These are phyloP conservation scores for Byasa hedistus DNA, from an alignment of 2,888 invertebrate species.

Conservation along the genomic window DNA sequence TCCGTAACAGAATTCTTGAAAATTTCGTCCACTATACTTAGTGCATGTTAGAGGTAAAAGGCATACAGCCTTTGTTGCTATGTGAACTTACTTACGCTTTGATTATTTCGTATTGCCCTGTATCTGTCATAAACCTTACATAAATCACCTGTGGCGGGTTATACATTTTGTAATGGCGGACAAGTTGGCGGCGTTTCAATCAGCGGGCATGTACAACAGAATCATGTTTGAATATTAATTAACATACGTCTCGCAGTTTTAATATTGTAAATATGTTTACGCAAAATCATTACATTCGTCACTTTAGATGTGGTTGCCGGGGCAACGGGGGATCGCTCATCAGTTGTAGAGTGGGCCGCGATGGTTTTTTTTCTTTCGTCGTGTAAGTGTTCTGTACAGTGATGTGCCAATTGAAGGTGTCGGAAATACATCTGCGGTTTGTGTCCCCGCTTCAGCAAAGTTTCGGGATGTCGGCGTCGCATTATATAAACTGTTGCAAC, in stretches of 20 bases:
- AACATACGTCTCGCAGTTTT: constrained; percentile 21
- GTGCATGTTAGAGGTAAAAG: constrained; percentile 10
- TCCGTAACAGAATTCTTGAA: constrained; percentile 1
- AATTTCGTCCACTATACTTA: constrained; percentile 26
- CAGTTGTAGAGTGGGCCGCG: constrained; percentile 1
- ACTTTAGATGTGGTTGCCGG: constrained; percentile 14
- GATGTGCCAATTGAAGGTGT: constrained; percentile 29
- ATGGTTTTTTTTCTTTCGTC: constrained; percentile 2
- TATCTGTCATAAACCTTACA: background rate
- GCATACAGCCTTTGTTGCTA: constrained; percentile 20
- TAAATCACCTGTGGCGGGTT: constrained; percentile 8
- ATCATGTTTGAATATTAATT: constrained; percentile 29
- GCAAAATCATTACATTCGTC: constrained; percentile 27
- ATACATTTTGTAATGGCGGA: constrained; percentile 9
- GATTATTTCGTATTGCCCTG: background rate
- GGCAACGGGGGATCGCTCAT: background rate
- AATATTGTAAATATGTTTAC: constrained; percentile 29
- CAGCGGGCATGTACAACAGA: constrained; percentile 22
- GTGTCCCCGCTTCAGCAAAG: constrained; percentile 2
- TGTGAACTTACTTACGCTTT: background rate
- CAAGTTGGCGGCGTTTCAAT: constrained; percentile 2
- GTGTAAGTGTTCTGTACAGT: constrained; percentile 9
- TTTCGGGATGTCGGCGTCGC: background rate
- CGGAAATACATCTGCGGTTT: constrained; percentile 25
- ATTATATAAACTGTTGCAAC: constrained; percentile 40